Conservation (phyloP, 2,888 invertebrate genomes). For the Buathra laborator region DNA sequence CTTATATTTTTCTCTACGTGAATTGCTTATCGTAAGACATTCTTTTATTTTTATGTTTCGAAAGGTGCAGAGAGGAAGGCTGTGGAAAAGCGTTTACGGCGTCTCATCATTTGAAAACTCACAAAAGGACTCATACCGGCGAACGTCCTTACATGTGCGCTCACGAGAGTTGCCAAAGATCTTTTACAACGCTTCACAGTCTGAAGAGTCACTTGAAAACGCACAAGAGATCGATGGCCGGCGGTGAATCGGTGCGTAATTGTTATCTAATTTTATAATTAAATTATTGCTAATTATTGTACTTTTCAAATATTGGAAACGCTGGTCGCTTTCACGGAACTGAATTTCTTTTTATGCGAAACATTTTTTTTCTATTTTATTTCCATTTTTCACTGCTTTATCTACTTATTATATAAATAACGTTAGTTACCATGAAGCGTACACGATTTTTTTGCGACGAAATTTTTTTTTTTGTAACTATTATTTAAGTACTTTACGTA, state of each 20-base stretch:
- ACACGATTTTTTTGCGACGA: no score
- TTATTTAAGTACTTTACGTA: no score
- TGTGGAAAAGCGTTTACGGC: slow-evolving; percentile 97
- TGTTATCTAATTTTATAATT: slow-evolving; percentile 32
- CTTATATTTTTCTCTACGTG: neutral
- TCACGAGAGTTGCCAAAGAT: slow-evolving; percentile 89
- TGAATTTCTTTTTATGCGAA: neutral
- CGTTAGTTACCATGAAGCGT: no score
- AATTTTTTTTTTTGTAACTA: no score
- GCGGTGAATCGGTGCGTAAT: slow-evolving; percentile 76
- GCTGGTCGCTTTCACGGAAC: neutral
- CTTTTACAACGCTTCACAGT: slow-evolving; percentile 95
- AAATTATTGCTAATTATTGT: neutral
- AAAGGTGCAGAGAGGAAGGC: slow-evolving; percentile 92
- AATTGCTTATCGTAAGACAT: slow-evolving; percentile 5
- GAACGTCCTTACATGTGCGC: slow-evolving; percentile 92
- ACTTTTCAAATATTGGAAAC: no score
- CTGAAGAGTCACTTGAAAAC: slow-evolving; percentile 92
- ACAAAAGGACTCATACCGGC: slow-evolving; percentile 93
- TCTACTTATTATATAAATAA: no score
- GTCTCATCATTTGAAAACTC: slow-evolving; percentile 97
- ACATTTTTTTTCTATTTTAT: no score
- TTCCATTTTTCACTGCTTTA: no score
- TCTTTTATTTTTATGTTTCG: slow-evolving; percentile 70
- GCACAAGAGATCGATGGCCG: slow-evolving; percentile 87